Percentiles rank a stretch among this genome's conserved stretches.
phyloP scores from a whole-genome alignment of 2,797 vertebrate species.

The Pristis pectinata region DNA sequence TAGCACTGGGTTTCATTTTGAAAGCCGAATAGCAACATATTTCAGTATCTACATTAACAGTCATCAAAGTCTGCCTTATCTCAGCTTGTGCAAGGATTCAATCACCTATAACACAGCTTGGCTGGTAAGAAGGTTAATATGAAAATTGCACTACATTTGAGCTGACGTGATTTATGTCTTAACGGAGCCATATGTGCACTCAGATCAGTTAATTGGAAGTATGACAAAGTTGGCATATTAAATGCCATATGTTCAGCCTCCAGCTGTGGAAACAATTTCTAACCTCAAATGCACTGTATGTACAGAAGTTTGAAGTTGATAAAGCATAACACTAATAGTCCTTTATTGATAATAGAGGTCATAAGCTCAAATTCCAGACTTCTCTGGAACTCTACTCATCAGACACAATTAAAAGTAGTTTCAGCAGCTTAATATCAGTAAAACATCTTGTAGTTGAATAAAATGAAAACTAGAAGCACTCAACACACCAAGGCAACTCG shows the following conservation, averaged over 20 bases:
- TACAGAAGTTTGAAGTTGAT: background rate
- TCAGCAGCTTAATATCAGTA: too few species aligned
- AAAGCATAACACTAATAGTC: background rate
- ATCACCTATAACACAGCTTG: background rate
- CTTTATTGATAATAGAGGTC: background rate
- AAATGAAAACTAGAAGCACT: background rate
- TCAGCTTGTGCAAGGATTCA: slow-evolving; percentile 10
- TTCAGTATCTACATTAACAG: background rate
- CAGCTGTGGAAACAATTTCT: background rate
- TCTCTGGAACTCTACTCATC: background rate
- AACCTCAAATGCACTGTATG: background rate
- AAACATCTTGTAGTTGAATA: background rate
- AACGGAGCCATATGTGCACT: slow-evolving; percentile 46
- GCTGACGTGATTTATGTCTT: slow-evolving; percentile 46
- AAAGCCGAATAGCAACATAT: background rate
- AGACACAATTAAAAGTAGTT: background rate
- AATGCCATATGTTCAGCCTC: slow-evolving; percentile 31
- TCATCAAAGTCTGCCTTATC: background rate
- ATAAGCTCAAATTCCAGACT: background rate
- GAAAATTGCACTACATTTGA: background rate
- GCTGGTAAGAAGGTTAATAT: slow-evolving; percentile 26
- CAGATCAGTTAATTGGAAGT: slow-evolving; percentile 47
- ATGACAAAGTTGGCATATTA: slow-evolving; percentile 43
- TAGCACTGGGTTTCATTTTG: background rate
- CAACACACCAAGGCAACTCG: background rate